Percentiles rank a stretch among this genome's conserved stretches.
Evolutionary conservation across 2,113 vertebrate species (phyloP).

Genomic region (Chaetops frenatus): DNA sequence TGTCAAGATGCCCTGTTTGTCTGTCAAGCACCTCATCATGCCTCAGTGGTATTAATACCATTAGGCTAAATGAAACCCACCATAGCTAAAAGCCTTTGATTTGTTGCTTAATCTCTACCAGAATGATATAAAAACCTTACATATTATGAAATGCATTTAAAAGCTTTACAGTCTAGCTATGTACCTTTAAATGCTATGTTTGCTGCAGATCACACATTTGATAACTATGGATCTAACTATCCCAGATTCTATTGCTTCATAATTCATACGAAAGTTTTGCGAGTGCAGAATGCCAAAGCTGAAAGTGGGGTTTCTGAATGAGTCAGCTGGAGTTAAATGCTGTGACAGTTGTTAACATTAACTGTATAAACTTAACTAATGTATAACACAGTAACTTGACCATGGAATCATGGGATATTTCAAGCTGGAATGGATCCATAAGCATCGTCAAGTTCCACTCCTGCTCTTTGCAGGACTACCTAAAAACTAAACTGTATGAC

Average conservation of each 20-base stretch:
- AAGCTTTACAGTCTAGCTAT: not conserved
- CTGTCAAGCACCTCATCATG: not conserved
- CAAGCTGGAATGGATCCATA: not conserved
- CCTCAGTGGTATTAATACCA: not conserved
- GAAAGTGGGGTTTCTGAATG: not conserved
- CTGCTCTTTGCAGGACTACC: not conserved
- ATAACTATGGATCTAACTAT: not conserved
- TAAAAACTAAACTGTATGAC: not conserved
- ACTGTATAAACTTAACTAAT: not conserved
- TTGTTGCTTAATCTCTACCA: not conserved
- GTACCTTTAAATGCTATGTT: not conserved
- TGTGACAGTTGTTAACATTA: not conserved
- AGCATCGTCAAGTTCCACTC: not conserved
- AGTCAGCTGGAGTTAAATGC: constrained; percentile 11
- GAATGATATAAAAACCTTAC: not conserved
- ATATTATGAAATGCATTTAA: not conserved
- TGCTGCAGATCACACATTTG: not conserved
- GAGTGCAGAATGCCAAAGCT: not conserved
- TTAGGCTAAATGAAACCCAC: not conserved
- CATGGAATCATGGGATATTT: not conserved
- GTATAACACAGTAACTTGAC: not conserved
- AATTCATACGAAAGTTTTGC: not conserved
- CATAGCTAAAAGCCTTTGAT: not conserved
- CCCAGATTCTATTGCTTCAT: not conserved
- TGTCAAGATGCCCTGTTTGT: not conserved